These are phyloP conservation scores for Haliclystus octoradiatus DNA, from an alignment of 30 jellyfish, hydroid and myxozoan genomes.

Conservation along the genomic window DNA sequence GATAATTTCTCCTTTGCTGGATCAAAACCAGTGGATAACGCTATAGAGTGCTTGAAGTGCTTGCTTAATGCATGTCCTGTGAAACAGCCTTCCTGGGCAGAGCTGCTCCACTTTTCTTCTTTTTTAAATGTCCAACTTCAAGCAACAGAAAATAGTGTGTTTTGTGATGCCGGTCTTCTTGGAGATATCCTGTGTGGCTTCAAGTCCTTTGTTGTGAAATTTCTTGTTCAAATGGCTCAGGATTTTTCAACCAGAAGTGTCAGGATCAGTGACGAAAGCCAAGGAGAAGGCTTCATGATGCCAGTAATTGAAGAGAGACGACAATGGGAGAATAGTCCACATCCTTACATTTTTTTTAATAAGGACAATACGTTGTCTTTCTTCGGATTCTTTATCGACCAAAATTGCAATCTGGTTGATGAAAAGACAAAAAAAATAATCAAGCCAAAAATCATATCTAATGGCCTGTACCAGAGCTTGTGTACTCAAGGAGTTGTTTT, in stretches of 20 bases:
- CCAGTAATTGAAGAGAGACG: too few species aligned
- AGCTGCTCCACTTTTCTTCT: constrained; percentile 34
- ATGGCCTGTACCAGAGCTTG: constrained; percentile 17
- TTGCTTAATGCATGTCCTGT: constrained; percentile 38
- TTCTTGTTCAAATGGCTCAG: constrained; percentile 66
- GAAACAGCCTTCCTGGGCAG: constrained; percentile 57
- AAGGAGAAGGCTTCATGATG: too few species aligned
- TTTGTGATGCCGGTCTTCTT: constrained; percentile 3
- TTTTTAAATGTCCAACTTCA: constrained; percentile 39
- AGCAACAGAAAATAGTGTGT: constrained; percentile 48
- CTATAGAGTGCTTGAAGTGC: too few species aligned
- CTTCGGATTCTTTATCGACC: constrained; percentile 35
- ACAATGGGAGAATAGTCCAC: constrained; percentile 40
- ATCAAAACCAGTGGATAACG: too few species aligned
- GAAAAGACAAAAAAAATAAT: constrained; percentile 11
- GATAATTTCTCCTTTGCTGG: too few species aligned
- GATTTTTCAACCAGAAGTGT: constrained; percentile 62
- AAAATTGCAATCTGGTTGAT: constrained; percentile 40
- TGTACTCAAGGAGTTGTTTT: constrained; percentile 21
- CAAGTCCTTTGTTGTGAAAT: constrained; percentile 42
- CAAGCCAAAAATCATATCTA: constrained; percentile 21
- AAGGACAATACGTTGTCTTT: constrained; percentile 39
- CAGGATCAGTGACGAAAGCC: background rate
- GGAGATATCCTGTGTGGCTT: constrained; percentile 63
- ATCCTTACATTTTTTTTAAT: constrained; percentile 55